phyloP scores from a whole-genome alignment of 2,888 invertebrate species.

The Ectemnius cavifrons region DNA sequence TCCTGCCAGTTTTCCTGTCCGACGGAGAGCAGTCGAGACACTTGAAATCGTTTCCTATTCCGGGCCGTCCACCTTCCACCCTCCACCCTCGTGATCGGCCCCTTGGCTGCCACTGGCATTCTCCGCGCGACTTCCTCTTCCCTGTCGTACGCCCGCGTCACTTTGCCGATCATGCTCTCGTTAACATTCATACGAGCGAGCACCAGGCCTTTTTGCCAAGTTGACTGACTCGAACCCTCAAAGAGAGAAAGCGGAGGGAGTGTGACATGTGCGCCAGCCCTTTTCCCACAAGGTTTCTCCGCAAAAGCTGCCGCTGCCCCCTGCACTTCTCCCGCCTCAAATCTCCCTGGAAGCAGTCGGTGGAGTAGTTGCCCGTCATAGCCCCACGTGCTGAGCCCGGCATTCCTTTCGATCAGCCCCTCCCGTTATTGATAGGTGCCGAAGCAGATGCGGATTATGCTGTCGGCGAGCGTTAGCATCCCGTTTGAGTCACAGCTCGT shows the following conservation, averaged over 20 bases:
- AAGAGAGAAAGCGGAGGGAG: conserved; percentile 36
- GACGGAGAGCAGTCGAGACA: conserved; percentile 42
- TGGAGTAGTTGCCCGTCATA: background rate
- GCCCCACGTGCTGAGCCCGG: too few species aligned
- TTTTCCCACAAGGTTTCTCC: conserved; percentile 22
- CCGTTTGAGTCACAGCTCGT: too few species aligned
- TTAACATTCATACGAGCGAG: conserved; percentile 62
- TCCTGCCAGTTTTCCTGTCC: conserved; percentile 35
- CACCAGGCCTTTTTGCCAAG: conserved; percentile 56
- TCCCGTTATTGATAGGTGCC: too few species aligned
- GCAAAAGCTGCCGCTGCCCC: background rate
- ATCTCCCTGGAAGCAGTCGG: background rate
- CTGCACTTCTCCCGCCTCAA: conserved; percentile 8
- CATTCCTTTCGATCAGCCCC: too few species aligned
- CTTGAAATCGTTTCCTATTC: conserved; percentile 52
- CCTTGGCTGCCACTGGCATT: conserved; percentile 8
- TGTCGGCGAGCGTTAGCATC: too few species aligned
- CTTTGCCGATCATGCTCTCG: conserved; percentile 58
- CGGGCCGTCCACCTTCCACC: background rate
- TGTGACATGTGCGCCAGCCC: conserved; percentile 4
- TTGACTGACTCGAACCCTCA: conserved; percentile 48
- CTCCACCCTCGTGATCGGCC: conserved; percentile 9
- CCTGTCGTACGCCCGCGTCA: background rate
- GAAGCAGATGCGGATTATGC: too few species aligned
- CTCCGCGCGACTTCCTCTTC: conserved; percentile 1